Percentiles rank a stretch among this genome's conserved stretches.
These are phyloP conservation scores for Drosophila quadrilineata DNA, from an alignment of 1,140 invertebrate genomes.

Conservation along the genomic window DNA sequence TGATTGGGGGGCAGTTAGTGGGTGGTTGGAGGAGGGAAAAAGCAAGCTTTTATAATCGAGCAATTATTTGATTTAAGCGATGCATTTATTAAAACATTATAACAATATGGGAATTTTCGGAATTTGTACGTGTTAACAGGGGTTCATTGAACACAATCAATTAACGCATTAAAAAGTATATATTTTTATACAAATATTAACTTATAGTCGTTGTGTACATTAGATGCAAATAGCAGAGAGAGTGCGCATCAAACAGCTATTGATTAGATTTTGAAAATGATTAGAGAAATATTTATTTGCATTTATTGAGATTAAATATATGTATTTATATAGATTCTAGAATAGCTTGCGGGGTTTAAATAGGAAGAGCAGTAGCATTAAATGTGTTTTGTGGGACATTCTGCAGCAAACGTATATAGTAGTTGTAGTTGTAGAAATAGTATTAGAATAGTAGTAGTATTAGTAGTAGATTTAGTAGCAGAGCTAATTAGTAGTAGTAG, in stretches of 20 bases:
- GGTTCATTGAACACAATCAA: not conserved
- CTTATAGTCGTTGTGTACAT: conserved; percentile 7
- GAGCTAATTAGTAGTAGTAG: conserved; percentile 12
- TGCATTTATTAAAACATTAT: conserved; percentile 1
- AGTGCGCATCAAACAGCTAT: conserved; percentile 27
- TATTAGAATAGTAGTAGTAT: conserved; percentile 15
- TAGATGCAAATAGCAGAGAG: not conserved
- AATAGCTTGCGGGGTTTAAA: conserved; percentile 38
- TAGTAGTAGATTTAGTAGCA: conserved; percentile 20
- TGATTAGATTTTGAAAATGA: not conserved
- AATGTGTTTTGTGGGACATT: conserved; percentile 25
- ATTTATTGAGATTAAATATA: conserved; percentile 3
- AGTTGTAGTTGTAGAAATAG: not conserved
- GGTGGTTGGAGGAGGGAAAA: not conserved
- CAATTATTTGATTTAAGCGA: conserved; percentile 13
- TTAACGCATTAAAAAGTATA: not conserved
- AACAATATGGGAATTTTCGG: conserved; percentile 13
- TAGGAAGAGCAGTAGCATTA: conserved; percentile 33
- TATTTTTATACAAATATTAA: conserved; percentile 4
- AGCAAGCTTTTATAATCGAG: conserved; percentile 17
- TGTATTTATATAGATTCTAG: too few relatives aligned
- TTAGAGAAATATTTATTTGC: conserved; percentile 21
- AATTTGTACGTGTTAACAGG: conserved; percentile 9
- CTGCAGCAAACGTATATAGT: conserved; percentile 10
- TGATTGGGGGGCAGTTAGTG: not conserved